A percentile compares a stretch with the other conserved stretches of the same genome.
Conservation (phyloP, 2,113 vertebrate species). For the Eclectus roratus region DNA sequence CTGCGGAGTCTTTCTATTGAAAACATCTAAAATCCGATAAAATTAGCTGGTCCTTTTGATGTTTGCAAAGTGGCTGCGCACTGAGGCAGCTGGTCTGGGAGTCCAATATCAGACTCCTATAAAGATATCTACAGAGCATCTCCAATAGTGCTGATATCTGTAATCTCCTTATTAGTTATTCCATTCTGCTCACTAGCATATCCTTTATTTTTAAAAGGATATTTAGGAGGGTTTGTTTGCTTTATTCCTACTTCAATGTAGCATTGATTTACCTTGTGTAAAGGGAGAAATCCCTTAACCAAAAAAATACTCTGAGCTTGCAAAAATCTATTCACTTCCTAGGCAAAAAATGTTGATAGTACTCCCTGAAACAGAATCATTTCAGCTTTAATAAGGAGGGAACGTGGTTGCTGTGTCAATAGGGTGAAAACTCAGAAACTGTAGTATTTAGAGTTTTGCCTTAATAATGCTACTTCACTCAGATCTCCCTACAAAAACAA, state of each 20-base stretch:
- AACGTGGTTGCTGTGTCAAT: background rate
- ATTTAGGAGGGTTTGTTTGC: background rate
- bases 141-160: background rate
- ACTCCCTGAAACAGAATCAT: background rate
- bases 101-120: background rate
- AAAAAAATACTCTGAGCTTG: background rate
- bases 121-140: background rate
- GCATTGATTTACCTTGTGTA: background rate
- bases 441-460: background rate
- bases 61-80: background rate
- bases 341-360: background rate
- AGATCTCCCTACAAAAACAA: background rate
- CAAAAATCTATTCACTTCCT: background rate
- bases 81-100: background rate
- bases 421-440: background rate
- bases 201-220: background rate
- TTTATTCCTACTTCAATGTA: background rate
- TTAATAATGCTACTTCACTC: background rate
- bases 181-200: background rate
- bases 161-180: background rate
- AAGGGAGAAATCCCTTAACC: background rate
- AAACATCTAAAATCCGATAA: constrained; percentile 39
- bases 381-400: background rate
- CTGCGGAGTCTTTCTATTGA: constrained; percentile 12
- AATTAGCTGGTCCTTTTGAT: constrained; percentile 18